phyloP scores from a whole-genome alignment of 2,888 invertebrate genomes.

The Amphiduros pacificus region DNA sequence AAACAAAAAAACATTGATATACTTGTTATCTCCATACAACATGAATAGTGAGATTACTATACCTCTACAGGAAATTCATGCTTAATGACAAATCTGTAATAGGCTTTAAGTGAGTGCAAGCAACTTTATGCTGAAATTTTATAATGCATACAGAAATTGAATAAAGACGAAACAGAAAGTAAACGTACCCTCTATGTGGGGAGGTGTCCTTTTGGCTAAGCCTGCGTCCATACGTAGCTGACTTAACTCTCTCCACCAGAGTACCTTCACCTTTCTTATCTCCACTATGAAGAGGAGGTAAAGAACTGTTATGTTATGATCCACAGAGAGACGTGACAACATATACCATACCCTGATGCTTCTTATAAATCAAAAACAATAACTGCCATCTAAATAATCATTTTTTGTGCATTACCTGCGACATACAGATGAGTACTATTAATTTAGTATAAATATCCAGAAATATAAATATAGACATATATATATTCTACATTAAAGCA shows the following conservation, averaged over 20 bases:
- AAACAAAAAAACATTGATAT: too few relatives aligned
- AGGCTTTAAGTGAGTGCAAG: neutral
- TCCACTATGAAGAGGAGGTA: neutral
- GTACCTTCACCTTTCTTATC: neutral
- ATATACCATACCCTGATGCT: neutral
- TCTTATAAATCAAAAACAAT: neutral
- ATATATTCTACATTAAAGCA: too few relatives aligned
- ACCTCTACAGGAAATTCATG: neutral
- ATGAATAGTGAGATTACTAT: too few relatives aligned
- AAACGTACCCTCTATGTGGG: constrained; percentile 1
- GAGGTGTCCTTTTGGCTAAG: too few relatives aligned
- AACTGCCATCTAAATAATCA: neutral
- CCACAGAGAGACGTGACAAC: too few relatives aligned
- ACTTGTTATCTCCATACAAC: too few relatives aligned
- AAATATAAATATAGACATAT: too few relatives aligned
- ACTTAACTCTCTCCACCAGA: constrained; percentile 3
- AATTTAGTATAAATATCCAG: too few relatives aligned
- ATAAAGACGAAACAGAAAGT: too few relatives aligned
- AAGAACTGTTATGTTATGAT: too few relatives aligned
- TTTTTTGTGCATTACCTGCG: neutral
- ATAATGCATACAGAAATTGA: too few relatives aligned
- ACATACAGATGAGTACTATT: neutral
- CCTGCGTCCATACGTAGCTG: constrained; percentile 4
- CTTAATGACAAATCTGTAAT: neutral
- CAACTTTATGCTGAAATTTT: too few relatives aligned